Conservation (phyloP, 2,113 vertebrate genomes). For the Spilogale gracilis region DNA sequence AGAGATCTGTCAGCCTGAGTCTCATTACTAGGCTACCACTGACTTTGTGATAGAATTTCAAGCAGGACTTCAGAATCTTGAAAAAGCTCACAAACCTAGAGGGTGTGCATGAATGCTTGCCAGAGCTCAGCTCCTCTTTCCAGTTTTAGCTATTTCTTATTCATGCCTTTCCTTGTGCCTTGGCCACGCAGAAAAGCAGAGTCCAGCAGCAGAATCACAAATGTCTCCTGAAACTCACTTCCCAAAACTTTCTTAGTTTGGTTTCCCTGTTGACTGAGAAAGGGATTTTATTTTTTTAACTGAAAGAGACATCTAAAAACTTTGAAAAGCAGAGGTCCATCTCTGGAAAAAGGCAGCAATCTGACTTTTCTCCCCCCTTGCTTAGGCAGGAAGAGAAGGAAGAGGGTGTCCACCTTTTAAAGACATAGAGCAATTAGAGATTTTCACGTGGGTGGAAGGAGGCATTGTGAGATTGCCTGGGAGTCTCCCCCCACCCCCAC, state of each 20-base stretch:
- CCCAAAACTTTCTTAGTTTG: not conserved
- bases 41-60: not conserved
- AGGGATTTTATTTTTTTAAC: conserved; percentile 26
- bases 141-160: not conserved
- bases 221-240: not conserved
- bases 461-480: not conserved
- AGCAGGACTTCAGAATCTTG: not conserved
- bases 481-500: too few relatives aligned
- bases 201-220: conserved; percentile 33
- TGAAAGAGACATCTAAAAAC: not conserved
- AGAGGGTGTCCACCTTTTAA: not conserved
- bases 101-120: not conserved
- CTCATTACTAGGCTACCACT: not conserved
- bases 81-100: not conserved
- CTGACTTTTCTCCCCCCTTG: not conserved
- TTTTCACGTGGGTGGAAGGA: not conserved
- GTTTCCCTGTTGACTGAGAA: not conserved
- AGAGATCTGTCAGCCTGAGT: not conserved
- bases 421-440: not conserved
- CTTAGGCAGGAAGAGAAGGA: not conserved
- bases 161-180: not conserved
- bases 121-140: not conserved
- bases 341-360: not conserved
- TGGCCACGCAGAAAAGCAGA: not conserved
- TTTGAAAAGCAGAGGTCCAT: conserved; percentile 27